Evolutionary conservation across 2,113 vertebrate genomes (phyloP).

Genomic region (Eurystomus gularis): DNA sequence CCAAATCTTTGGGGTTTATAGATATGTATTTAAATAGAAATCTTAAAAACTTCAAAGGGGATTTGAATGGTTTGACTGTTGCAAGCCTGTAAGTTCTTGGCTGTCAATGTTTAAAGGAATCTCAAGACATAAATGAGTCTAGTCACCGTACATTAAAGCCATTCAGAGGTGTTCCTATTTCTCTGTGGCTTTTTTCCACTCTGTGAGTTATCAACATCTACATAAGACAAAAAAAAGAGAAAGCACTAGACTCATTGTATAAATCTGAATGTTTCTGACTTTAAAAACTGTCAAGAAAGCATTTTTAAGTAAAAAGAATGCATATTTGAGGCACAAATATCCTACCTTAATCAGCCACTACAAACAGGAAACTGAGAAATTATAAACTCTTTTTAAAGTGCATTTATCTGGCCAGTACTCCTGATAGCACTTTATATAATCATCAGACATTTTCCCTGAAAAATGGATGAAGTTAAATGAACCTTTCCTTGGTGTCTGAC

Average conservation of each 20-base stretch:
- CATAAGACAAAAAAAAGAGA: not conserved
- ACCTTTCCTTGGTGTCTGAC: slow-evolving; percentile 24
- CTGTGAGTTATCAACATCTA: not conserved
- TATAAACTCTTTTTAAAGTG: slow-evolving; percentile 48
- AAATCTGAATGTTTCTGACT: not conserved
- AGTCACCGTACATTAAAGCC: not conserved
- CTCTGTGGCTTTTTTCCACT: not conserved
- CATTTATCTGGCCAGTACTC: slow-evolving; percentile 54
- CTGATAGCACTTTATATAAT: slow-evolving; percentile 46
- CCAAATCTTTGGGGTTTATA: not conserved
- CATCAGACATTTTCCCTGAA: slow-evolving; percentile 18
- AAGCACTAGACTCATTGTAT: not conserved
- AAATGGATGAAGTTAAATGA: slow-evolving; percentile 62
- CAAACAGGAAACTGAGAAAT: slow-evolving; percentile 38
- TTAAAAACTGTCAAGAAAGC: not conserved
- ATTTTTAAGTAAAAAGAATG: slow-evolving; percentile 37
- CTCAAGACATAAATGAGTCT: not conserved
- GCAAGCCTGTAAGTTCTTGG: not conserved
- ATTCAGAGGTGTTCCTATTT: not conserved
- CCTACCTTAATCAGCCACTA: not conserved
- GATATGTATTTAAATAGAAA: not conserved
- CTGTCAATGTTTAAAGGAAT: not conserved
- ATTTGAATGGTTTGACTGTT: not conserved
- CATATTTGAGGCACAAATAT: slow-evolving; percentile 4
- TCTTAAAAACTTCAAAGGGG: not conserved